A percentile compares a stretch with the other conserved stretches of the same genome.
phyloP scores from a whole-genome alignment of 2,113 vertebrate species.

The Oreocharis arfaki region DNA sequence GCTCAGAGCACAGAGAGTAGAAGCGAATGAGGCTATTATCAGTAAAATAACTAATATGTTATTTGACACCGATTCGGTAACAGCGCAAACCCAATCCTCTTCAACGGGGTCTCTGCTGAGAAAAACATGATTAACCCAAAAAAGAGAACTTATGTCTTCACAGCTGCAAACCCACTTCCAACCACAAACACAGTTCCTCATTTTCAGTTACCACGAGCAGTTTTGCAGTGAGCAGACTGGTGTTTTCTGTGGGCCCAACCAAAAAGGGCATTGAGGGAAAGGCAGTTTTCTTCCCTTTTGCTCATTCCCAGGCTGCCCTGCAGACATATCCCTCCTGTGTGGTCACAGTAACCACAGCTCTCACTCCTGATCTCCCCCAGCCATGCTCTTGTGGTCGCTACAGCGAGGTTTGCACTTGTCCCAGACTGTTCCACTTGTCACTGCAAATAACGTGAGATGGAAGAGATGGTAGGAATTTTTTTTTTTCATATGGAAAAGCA shows the following conservation, averaged over 20 bases:
- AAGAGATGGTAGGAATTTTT: not conserved
- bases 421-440: not conserved
- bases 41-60: not conserved
- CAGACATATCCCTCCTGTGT: not conserved
- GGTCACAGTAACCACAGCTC: not conserved
- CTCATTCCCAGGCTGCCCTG: not conserved
- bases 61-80: not conserved
- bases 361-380: not conserved
- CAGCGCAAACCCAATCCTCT: not conserved
- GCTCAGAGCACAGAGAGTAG: not conserved
- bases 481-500: not conserved
- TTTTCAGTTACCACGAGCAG: not conserved
- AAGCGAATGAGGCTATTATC: not conserved
- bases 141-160: not conserved
- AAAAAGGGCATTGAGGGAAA: not conserved
- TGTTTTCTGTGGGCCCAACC: not conserved
- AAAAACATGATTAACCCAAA: not conserved
- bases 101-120: not conserved
- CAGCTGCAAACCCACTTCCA: not conserved
- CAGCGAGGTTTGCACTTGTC: not conserved
- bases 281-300: not conserved
- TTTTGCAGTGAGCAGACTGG: not conserved
- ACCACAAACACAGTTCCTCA: not conserved
- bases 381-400: fast-evolving
- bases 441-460: not conserved